These are phyloP conservation scores for Rostratula benghalensis DNA, from an alignment of 2,113 vertebrate species.

Conservation along the genomic window DNA sequence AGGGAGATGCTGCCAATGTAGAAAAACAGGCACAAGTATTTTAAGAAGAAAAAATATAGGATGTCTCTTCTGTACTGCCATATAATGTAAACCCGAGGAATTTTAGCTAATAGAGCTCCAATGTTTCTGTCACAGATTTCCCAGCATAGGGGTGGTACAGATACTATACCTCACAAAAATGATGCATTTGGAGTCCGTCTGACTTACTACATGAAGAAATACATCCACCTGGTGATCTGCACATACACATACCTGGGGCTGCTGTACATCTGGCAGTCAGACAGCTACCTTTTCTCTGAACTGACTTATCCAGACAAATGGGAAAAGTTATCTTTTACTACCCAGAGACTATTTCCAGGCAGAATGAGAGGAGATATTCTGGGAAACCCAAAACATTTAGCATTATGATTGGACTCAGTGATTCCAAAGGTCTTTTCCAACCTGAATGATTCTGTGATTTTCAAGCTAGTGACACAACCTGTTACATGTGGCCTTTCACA, in stretches of 20 bases:
- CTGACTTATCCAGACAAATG: constrained; percentile 28
- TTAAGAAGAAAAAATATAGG: neutral
- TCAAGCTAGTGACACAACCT: neutral
- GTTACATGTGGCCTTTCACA: neutral
- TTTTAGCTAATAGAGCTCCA: neutral
- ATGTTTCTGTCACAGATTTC: neutral
- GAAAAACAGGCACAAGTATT: neutral
- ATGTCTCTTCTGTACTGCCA: neutral
- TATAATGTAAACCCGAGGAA: neutral
- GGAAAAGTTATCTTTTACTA: constrained; percentile 54
- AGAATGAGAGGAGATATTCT: constrained; percentile 19
- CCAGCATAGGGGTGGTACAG: neutral
- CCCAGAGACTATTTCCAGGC: constrained; percentile 29
- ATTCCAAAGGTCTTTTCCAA: no score
- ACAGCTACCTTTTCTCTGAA: constrained; percentile 26
- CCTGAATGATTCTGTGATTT: neutral
- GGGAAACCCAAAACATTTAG: neutral
- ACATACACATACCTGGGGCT: neutral
- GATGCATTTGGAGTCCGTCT: neutral
- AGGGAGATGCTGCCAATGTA: neutral
- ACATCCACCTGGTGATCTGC: constrained; percentile 14
- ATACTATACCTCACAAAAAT: neutral
- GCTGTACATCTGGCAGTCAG: constrained; percentile 54
- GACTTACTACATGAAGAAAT: neutral
- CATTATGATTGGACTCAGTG: neutral